These are phyloP conservation scores for Mixornis gularis DNA, from an alignment of 2,113 vertebrate genomes.

Conservation along the genomic window DNA sequence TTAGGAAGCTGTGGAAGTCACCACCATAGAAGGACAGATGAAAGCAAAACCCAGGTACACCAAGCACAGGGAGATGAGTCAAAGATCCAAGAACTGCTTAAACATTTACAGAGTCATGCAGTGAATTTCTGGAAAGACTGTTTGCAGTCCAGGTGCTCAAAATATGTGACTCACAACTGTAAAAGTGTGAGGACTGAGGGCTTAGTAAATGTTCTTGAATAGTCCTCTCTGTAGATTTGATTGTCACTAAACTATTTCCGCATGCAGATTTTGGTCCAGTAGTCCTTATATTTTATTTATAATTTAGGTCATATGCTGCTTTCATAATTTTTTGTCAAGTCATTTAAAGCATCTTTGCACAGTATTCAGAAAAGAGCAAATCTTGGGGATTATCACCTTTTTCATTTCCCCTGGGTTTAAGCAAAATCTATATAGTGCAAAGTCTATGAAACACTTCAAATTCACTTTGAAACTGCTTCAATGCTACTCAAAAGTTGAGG, in stretches of 20 bases:
- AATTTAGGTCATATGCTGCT: conserved; percentile 6
- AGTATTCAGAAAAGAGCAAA: background rate
- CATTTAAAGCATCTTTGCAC: conserved; percentile 11
- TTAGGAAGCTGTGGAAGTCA: background rate
- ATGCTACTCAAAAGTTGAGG: background rate
- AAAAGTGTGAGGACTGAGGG: background rate
- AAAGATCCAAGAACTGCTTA: background rate
- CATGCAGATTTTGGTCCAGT: background rate
- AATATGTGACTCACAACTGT: background rate
- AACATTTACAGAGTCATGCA: background rate
- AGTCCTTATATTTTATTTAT: conserved; percentile 19
- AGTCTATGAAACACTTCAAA: background rate
- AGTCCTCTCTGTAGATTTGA: background rate
- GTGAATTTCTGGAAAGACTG: background rate
- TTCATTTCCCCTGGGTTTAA: background rate
- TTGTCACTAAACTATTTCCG: background rate
- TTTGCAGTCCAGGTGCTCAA: background rate
- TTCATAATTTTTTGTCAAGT: conserved; percentile 45
- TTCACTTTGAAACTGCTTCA: background rate
- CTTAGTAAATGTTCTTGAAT: background rate
- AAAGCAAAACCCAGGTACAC: background rate
- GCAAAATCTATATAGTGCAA: background rate
- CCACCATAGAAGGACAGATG: background rate
- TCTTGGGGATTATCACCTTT: background rate
- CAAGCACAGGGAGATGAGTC: background rate